A percentile compares a stretch with the other conserved stretches of the same genome.
Evolutionary conservation across 2,113 vertebrate genomes (phyloP).

Genomic region (Pteropus alecto): DNA sequence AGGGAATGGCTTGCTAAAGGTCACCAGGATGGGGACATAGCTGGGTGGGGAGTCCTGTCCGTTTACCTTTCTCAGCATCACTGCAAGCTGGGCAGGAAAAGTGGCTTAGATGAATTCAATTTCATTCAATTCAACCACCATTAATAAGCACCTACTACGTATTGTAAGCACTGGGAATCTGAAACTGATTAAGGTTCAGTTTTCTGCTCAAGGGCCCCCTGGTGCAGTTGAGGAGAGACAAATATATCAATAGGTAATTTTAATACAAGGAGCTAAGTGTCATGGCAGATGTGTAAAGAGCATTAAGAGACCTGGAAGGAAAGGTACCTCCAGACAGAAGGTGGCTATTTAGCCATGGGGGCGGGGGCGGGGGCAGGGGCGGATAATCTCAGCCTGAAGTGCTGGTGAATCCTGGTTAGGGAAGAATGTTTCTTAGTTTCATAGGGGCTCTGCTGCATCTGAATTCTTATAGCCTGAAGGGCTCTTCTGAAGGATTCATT

Average conservation of each 20-base stretch:
- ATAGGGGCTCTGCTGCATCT: neutral
- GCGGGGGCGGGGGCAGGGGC: too few species aligned
- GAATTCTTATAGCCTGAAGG: neutral
- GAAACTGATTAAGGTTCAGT: neutral
- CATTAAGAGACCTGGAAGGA: too few species aligned
- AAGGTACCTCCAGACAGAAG: neutral
- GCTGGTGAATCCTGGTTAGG: neutral
- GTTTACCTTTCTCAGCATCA: neutral
- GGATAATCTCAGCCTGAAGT: neutral
- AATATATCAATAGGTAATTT: neutral
- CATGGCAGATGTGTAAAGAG: neutral
- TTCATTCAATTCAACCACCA: neutral
- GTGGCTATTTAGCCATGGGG: neutral
- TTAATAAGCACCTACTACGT: neutral
- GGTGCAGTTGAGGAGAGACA: neutral
- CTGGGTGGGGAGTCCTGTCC: neutral
- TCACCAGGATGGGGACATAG: neutral
- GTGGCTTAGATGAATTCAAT: neutral
- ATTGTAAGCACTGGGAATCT: neutral
- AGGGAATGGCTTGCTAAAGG: neutral
- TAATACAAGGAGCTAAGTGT: neutral
- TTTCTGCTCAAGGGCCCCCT: neutral
- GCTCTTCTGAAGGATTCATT: neutral
- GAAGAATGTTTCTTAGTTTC: neutral
- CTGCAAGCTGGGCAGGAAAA: neutral